Conservation (phyloP, 2,888 invertebrate species). For the Halictus quadricinctus region DNA sequence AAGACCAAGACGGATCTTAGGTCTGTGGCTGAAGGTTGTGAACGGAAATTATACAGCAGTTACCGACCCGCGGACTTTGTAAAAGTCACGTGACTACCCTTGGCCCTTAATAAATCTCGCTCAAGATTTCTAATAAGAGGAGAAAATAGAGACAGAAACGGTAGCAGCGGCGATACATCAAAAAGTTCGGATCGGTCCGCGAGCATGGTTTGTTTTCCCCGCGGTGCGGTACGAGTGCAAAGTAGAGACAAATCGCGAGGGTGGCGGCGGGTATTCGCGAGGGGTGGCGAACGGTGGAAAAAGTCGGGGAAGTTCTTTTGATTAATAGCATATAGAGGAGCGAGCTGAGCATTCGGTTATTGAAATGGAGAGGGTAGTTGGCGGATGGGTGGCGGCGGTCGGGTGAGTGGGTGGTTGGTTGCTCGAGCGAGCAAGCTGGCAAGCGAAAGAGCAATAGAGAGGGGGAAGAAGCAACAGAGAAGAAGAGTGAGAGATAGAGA, state of each 20-base stretch:
- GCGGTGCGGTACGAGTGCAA: slow-evolving; percentile 22
- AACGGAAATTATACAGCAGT: too few relatives aligned
- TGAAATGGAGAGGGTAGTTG: slow-evolving; percentile 75
- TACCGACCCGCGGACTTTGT: too few relatives aligned
- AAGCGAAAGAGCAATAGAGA: not conserved
- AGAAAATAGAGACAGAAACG: not conserved
- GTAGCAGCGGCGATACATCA: not conserved
- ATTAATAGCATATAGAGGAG: slow-evolving; percentile 77
- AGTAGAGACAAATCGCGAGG: slow-evolving; percentile 33
- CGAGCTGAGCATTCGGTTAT: slow-evolving; percentile 76
- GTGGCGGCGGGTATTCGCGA: slow-evolving; percentile 19
- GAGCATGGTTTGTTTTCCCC: slow-evolving; percentile 28
- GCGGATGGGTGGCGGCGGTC: slow-evolving; percentile 62
- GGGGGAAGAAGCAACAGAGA: not conserved
- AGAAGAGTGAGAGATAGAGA: not conserved
- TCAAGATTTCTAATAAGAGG: not conserved
- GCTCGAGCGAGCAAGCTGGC: slow-evolving; percentile 59
- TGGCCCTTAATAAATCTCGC: not conserved
- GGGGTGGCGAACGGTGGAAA: slow-evolving; percentile 37
- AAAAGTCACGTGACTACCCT: too few relatives aligned
- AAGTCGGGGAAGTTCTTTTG: slow-evolving; percentile 74
- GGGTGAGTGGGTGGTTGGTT: slow-evolving; percentile 62
- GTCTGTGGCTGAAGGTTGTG: too few relatives aligned
- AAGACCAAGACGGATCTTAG: too few relatives aligned
- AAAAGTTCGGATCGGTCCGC: not conserved